phyloP scores from a whole-genome alignment of 2,113 vertebrate genomes.

The Daubentonia madagascariensis region DNA sequence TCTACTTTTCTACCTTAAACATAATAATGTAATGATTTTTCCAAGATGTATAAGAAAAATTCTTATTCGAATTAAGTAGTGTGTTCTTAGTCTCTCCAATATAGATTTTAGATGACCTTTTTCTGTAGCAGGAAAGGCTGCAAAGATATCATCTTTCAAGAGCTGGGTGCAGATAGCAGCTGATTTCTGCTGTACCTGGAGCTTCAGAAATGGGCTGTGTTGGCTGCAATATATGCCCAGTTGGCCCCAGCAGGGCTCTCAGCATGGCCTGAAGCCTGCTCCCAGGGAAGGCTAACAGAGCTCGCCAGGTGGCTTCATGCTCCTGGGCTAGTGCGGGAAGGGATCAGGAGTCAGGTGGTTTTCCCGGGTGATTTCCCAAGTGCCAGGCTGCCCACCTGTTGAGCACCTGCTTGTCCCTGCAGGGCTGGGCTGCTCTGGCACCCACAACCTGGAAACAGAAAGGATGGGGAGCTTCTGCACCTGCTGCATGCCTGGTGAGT shows the following conservation, averaged over 20 bases:
- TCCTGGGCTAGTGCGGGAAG: background rate
- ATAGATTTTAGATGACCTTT: background rate
- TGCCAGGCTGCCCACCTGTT: background rate
- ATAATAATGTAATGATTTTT: background rate
- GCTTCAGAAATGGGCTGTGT: background rate
- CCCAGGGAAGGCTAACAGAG: no score
- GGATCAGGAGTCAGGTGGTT: background rate
- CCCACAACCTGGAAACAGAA: no score
- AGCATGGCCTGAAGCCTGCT: background rate
- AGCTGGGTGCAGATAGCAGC: no score
- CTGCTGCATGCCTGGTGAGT: no score
- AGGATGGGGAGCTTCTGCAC: rapidly evolving
- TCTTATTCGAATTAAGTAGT: background rate
- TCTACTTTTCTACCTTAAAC: background rate
- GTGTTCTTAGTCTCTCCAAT: background rate
- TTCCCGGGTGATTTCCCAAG: background rate
- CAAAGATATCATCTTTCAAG: background rate
- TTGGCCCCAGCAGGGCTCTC: no score
- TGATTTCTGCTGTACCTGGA: background rate
- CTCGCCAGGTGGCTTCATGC: background rate
- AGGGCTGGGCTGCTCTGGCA: background rate
- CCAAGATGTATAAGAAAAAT: background rate
- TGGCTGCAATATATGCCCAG: rapidly evolving
- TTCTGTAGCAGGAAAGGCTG: background rate
- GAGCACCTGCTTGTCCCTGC: rapidly evolving